Conservation (phyloP, 2,888 invertebrate species). For the Parnassius apollo region DNA sequence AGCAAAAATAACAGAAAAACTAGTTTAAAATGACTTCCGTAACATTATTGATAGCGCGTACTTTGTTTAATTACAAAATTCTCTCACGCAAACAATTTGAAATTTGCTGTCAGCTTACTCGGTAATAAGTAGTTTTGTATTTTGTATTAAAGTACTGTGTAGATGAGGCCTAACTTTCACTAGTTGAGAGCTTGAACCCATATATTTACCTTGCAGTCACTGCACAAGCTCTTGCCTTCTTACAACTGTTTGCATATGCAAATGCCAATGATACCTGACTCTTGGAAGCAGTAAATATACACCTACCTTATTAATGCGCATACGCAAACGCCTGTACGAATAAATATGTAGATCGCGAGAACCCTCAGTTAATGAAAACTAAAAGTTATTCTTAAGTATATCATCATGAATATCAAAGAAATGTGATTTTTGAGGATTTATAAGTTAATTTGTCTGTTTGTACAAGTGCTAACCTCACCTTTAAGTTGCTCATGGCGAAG, state of each 20-base stretch:
- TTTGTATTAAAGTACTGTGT: not conserved
- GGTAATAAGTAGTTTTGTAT: not conserved
- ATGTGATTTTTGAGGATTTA: too few relatives aligned
- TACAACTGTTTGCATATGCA: conserved; percentile 16
- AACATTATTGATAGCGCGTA: too few relatives aligned
- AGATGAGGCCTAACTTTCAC: conserved; percentile 2
- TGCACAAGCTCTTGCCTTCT: conserved; percentile 4
- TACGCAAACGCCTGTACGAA: not conserved
- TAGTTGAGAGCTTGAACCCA: not conserved
- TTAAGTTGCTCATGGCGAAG: too few relatives aligned
- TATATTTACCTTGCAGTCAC: not conserved
- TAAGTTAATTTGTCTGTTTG: too few relatives aligned
- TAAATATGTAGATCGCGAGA: not conserved
- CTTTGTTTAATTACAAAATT: too few relatives aligned
- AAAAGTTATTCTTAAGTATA: too few relatives aligned
- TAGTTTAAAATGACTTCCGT: too few relatives aligned
- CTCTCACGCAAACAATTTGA: too few relatives aligned
- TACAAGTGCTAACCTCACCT: too few relatives aligned
- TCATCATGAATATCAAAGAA: too few relatives aligned
- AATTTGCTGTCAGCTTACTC: not conserved
- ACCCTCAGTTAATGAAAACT: not conserved
- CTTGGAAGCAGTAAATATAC: conserved; percentile 10
- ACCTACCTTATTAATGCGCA: conserved; percentile 3
- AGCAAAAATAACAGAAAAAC: too few relatives aligned
- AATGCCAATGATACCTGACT: conserved; percentile 13